These are phyloP conservation scores for Gryon sp. DNA, from an alignment of 1,140 invertebrate species.

Conservation along the genomic window DNA sequence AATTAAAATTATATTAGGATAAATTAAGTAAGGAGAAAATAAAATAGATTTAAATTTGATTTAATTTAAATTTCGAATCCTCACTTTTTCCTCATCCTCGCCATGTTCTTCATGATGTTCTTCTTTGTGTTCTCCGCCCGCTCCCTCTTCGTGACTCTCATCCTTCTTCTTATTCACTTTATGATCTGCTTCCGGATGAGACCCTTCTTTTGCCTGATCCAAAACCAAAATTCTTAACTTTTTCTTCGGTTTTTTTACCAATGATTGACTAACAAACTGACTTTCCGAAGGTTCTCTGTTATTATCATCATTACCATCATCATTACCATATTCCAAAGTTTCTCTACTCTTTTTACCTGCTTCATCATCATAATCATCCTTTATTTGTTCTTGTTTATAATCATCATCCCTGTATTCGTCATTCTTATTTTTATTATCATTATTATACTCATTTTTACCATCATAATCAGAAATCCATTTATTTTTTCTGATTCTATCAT, in stretches of 20 bases:
- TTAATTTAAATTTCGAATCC: conserved; percentile 3
- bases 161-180: conserved; percentile 9
- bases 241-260: background rate
- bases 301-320: conserved; percentile 16
- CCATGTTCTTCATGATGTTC: conserved; percentile 67
- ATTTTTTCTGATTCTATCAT: background rate
- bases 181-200: conserved; percentile 28
- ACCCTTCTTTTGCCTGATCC: conserved; percentile 18
- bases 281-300: conserved; percentile 16
- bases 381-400: background rate
- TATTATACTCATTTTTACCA: conserved; percentile 1
- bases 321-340: background rate
- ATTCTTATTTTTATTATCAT: background rate
- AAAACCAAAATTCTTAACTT: conserved; percentile 15
- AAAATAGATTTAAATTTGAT: no score
- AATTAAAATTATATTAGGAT: no score
- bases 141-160: conserved; percentile 68
- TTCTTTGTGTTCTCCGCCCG: conserved; percentile 65
- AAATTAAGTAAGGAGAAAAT: no score
- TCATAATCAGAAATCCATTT: background rate
- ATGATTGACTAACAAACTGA: background rate
- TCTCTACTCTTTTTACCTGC: background rate
- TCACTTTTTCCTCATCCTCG: conserved; percentile 73
- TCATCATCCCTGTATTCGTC: background rate
- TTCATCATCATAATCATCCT: conserved; percentile 14